Conservation (phyloP, 2,888 invertebrate genomes). For the Aelia acuminata region DNA sequence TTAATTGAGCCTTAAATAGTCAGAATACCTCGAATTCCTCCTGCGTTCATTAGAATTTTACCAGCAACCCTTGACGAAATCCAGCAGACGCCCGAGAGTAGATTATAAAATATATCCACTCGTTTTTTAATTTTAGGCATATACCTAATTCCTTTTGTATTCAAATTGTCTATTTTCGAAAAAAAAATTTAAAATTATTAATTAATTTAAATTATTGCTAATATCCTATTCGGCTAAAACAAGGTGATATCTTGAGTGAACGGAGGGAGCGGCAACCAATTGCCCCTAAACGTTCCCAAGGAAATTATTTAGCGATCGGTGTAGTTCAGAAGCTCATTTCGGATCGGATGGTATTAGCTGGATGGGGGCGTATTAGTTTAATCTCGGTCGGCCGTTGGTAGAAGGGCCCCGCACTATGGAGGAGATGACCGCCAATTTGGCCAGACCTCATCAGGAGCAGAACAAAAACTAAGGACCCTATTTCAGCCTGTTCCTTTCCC, state of each 20-base stretch:
- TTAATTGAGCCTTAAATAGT: too few species aligned
- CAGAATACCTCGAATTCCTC: too few species aligned
- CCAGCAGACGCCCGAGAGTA: too few species aligned
- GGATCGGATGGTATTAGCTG: background rate
- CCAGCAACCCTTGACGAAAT: too few species aligned
- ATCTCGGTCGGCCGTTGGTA: background rate
- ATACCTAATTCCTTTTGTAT: too few species aligned
- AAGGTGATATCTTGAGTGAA: background rate
- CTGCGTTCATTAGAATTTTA: too few species aligned
- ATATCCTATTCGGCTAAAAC: background rate
- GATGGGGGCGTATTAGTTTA: constrained; percentile 19
- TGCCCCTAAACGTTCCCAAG: background rate
- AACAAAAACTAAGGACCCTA: constrained; percentile 5
- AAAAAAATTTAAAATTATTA: too few species aligned
- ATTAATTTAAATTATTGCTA: background rate
- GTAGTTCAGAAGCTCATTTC: constrained; percentile 31
- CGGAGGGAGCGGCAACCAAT: background rate
- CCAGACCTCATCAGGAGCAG: background rate
- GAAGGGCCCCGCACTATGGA: background rate
- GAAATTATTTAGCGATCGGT: constrained; percentile 33
- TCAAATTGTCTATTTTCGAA: too few species aligned
- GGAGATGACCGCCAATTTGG: background rate
- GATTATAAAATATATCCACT: too few species aligned
- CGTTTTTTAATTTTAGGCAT: too few species aligned
- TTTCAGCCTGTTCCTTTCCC: background rate